phyloP scores from a whole-genome alignment of 2,888 invertebrate genomes.

The Cyaniris semiargus region DNA sequence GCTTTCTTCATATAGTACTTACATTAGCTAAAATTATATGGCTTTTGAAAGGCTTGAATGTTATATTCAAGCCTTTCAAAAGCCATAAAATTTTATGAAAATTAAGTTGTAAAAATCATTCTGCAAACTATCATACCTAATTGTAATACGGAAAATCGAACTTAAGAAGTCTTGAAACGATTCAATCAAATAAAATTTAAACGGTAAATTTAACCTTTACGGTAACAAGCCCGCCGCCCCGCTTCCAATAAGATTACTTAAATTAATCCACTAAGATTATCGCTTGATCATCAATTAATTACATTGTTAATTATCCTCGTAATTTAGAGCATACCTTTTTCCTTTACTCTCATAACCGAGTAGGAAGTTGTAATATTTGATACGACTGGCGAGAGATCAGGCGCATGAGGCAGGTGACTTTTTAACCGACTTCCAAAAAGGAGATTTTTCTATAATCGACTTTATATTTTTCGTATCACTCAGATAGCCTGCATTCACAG shows the following conservation, averaged over 20 bases:
- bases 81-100: background rate
- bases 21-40: too few species aligned
- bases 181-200: background rate
- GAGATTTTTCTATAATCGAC: too few species aligned
- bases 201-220: background rate
- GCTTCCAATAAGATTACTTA: slow-evolving; percentile 4
- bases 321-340: background rate
- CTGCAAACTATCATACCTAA: background rate
- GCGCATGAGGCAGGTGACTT: background rate
- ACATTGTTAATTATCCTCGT: background rate
- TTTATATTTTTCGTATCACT: too few species aligned
- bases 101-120: background rate
- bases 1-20: background rate
- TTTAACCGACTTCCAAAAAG: too few species aligned
- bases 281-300: slow-evolving; percentile 3
- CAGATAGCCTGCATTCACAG: too few species aligned
- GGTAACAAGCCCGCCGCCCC: background rate
- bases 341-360: background rate
- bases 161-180: slow-evolving; percentile 5
- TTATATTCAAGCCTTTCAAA: background rate
- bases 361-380: too few species aligned
- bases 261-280: slow-evolving; percentile 3
- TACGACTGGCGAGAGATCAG: background rate
- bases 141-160: background rate
- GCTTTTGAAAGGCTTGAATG: too few species aligned